Conservation (phyloP, 2,888 invertebrate genomes). For the Lasioglossum leucozonium region DNA sequence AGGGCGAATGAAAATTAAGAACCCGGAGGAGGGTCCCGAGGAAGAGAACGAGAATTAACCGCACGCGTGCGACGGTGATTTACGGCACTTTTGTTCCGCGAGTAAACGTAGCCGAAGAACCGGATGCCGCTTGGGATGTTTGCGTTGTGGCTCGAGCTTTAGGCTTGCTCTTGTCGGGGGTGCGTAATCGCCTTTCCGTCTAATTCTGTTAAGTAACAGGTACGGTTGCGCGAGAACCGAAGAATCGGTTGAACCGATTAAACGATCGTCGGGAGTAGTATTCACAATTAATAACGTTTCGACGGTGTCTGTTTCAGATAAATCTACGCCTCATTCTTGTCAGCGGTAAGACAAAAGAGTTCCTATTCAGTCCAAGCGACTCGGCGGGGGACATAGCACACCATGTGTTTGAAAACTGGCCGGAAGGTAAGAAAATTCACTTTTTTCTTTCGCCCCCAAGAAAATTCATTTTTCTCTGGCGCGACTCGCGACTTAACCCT, state of each 20-base stretch:
- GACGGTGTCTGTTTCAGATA: slow-evolving; percentile 90
- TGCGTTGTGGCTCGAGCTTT: slow-evolving; percentile 3
- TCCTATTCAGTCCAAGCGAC: slow-evolving; percentile 97
- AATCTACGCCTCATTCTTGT: slow-evolving; percentile 99
- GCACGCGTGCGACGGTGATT: slow-evolving; percentile 37
- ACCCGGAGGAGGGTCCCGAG: slow-evolving; percentile 32
- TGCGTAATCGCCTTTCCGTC: background rate
- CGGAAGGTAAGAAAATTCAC: no score
- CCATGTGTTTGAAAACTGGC: slow-evolving; percentile 99
- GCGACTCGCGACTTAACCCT: no score
- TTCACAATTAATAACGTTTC: background rate
- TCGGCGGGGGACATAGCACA: slow-evolving; percentile 99
- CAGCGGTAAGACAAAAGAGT: slow-evolving; percentile 99
- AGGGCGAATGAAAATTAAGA: slow-evolving; percentile 51
- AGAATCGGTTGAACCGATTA: background rate
- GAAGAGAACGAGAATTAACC: slow-evolving; percentile 51
- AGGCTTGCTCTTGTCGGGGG: background rate
- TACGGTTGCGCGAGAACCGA: no score
- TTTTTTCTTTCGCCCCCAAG: no score
- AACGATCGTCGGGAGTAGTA: background rate
- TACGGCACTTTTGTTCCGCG: slow-evolving; percentile 25
- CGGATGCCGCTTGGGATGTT: background rate
- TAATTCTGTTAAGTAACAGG: background rate
- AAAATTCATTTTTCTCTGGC: no score
- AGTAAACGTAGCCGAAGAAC: slow-evolving; percentile 31